Evolutionary conservation across 2,888 invertebrate genomes (phyloP), one percentile per base, ranked within the genome.

Genomic region (Synergus laeviventris): DNA sequence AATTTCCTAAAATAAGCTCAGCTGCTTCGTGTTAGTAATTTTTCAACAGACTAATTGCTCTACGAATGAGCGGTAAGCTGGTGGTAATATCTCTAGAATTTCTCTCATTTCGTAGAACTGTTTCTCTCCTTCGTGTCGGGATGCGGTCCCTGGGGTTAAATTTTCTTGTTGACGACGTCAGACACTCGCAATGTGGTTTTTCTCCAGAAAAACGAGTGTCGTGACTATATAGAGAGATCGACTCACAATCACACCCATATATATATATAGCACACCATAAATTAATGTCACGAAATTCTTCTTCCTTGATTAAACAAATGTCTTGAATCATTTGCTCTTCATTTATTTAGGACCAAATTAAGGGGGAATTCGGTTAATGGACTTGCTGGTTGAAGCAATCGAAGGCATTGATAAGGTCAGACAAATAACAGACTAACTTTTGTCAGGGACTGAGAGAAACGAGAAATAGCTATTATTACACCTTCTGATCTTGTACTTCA

Each of bases 391-490:
- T 61, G 36, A 61, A 36, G 38, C 61, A 61, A 61, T 61, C 24
- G 61, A 61, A n/a, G 16, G n/a, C n/a, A n/a, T 61, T 61, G 61
- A 61, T 61, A 61, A 16, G 36, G 31, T 61, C n/a, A 61, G 38
- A 61, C 61, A 61, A 61, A 61, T 61, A 61, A 4, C 21, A 24
- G 24, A 39, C 24, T 12, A 60, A 24, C 8, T 60, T 60, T 24
- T 21, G 16, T 21, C 18, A 61, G 36, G 1, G n/a, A 16, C 12
- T 31, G 16, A n/a, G n/a, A 36, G 36, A 80, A 81, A 81, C 85
- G 88, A 89, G 87, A 88, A 88, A 89, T 84, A 82, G 84, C 87
- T 87, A 87, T 89, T 89, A 88, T 88, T 86, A 86, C 89, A 89
- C 89, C 87, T 87, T 84, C 85, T 82, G 81, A 80, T 79, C 75